Percentiles rank a stretch among this genome's conserved stretches.
Conservation (phyloP, 1,140 invertebrate genomes). For the Monochamus saltuarius region DNA sequence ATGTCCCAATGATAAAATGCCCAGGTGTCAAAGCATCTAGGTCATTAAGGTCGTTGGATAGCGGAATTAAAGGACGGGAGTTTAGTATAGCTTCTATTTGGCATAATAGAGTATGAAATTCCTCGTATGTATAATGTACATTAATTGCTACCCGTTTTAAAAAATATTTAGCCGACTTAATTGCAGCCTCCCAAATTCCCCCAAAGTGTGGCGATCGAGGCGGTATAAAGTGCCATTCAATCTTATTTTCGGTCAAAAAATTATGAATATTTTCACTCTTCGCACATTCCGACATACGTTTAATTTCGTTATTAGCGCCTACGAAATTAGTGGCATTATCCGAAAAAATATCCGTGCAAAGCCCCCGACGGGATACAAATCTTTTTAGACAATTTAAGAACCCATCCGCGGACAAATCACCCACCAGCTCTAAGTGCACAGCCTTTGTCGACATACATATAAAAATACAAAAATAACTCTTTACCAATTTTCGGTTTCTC, state of each 20-base stretch:
- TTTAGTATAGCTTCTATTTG: not conserved
- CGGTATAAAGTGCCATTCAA: slow-evolving; percentile 50
- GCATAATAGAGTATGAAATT: slow-evolving; percentile 11
- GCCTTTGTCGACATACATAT: slow-evolving; percentile 43
- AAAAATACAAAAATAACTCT: slow-evolving; percentile 49
- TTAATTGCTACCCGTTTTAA: slow-evolving; percentile 17
- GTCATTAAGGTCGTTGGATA: not conserved
- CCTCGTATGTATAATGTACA: not conserved
- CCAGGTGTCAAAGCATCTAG: not conserved
- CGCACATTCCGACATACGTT: not conserved
- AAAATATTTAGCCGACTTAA: slow-evolving; percentile 29
- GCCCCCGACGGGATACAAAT: slow-evolving; percentile 37
- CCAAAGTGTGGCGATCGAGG: slow-evolving; percentile 47
- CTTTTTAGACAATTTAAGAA: slow-evolving; percentile 42
- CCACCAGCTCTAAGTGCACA: slow-evolving; percentile 39
- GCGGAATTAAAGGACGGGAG: slow-evolving; percentile 13
- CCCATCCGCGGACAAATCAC: slow-evolving; percentile 26
- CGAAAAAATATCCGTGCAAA: slow-evolving; percentile 25
- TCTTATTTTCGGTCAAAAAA: slow-evolving; percentile 14
- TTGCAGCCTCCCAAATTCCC: slow-evolving; percentile 46
- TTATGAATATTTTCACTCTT: not conserved
- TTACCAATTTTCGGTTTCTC: slow-evolving; percentile 23
- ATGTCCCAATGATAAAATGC: not conserved
- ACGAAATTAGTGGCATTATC: slow-evolving; percentile 43
- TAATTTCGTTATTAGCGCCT: slow-evolving; percentile 6